These are phyloP conservation scores for Oryctolagus cuniculus DNA, from an alignment of 2,113 vertebrate genomes.

Conservation along the genomic window DNA sequence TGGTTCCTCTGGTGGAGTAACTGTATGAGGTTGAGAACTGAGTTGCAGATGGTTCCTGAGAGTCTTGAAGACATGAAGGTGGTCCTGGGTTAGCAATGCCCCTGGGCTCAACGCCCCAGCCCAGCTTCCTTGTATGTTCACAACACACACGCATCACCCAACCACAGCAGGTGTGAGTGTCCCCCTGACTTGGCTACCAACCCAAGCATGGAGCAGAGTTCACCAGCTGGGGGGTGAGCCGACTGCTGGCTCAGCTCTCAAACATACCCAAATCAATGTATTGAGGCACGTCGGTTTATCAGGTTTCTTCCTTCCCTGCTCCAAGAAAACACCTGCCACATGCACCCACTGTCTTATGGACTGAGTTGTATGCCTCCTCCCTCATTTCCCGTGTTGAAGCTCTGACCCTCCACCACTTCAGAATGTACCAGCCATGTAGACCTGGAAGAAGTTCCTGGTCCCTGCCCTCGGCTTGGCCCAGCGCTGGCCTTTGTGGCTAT, in stretches of 20 bases:
- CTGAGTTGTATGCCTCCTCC: not conserved
- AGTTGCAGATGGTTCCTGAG: not conserved
- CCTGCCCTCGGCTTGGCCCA: too few relatives aligned
- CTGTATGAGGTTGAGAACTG: not conserved
- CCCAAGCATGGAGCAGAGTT: not conserved
- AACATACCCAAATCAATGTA: accelerated
- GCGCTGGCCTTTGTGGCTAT: too few relatives aligned
- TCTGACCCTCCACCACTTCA: not conserved
- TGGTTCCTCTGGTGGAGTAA: not conserved
- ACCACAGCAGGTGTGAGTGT: too few relatives aligned
- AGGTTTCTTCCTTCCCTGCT: not conserved
- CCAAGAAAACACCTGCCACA: not conserved
- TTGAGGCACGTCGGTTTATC: accelerated
- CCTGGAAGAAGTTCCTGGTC: too few relatives aligned
- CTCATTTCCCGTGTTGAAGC: not conserved
- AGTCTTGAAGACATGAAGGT: not conserved
- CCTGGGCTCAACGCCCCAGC: too few relatives aligned
- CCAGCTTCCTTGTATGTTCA: not conserved
- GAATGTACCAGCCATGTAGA: not conserved
- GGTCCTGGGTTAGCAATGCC: not conserved
- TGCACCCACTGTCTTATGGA: not conserved
- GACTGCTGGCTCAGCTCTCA: accelerated
- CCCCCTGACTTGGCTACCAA: not conserved
- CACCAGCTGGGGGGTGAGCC: not conserved
- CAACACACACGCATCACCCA: accelerated